Evolutionary conservation across 2,797 vertebrate species (phyloP), one percentile per base, ranked within the genome.

Genomic region (Squalus acanthias): DNA sequence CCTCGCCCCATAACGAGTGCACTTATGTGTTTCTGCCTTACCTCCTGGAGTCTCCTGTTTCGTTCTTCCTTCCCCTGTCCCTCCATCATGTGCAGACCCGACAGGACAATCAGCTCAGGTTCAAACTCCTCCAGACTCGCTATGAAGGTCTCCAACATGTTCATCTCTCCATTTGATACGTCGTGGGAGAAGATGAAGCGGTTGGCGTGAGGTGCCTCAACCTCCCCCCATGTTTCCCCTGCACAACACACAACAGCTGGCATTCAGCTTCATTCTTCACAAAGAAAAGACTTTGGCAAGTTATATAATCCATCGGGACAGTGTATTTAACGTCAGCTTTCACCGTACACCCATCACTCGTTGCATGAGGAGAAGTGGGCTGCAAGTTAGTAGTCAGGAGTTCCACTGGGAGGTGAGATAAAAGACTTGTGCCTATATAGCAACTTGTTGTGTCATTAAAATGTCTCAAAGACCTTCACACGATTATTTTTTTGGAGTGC

Each of bases 121-220:
- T 98, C 98, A 96, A 99, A 99, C 96, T 99, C 99, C 63, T 99
- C 99, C 97, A 99, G 97, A 97, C 99, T 99, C 72, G 98, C 98
- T 97, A 99, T 98, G n/a, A 99, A 99, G 6, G 98, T 98, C 97
- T 99, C 99, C 97, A 99, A 98, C 69, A 98, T 98, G 95, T 98
- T 99, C 98, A 99, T 99, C 97, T 98, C 98, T 0, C 99, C 99
- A 0, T 99, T 99, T 95, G 99, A 99, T 67, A 99, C 97, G 60
- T 99, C 99, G 0, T 99, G 99, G 87, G 99, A 99, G 97, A 99
- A 99, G 98, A 99, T 99, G 97, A 99, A 99, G 96, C 99, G 99
- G 98, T 99, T 99, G 96, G 99, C 99, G 82, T 98, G 97, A n/a
- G 99, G 99, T 0, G 99, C 99, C 97, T 92, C 98, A 76, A 98